Evolutionary conservation across 1,140 invertebrate species (phyloP), one percentile per base, ranked within the genome.

Genomic region (Drosophila nikananu): DNA sequence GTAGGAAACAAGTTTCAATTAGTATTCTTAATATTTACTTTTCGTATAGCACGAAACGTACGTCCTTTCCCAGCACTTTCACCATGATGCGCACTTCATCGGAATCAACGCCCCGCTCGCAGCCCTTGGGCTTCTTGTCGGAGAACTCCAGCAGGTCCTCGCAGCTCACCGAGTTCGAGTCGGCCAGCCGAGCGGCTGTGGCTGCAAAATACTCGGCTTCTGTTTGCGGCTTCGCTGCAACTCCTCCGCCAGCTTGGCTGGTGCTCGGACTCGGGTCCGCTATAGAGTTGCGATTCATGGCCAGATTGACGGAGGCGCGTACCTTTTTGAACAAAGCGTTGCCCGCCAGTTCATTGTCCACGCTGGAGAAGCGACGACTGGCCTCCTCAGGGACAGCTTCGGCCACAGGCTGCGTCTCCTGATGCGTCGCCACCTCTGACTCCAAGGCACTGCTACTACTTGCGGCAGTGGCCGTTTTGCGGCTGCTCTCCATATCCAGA

Each of bases 71-170:
- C 46, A 98, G 94, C 17, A 98, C 97, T 94, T 98, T 98, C 59
- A 95, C 95, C 97, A 98, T 98, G 25, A 98, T 97, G 77, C 97
- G 94, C 48, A 99, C 97, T 95, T 98, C 97, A 92, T 98, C 97
- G 1, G 97, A 97, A 79, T 97, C 96, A 2, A 96, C 95, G 3
- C 97, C 97, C 54, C 96, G 95, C n/a, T 96, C 95, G n/a, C 96
- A 95, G 0, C 97, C 96, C 78, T 96, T 96, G 0, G 97, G 97
- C 62, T 96, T 96, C 81, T 97, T 96, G 86, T 97, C 96, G 8
- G 97, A 97, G 94, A 98, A 98, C 86, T 98, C 97, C 30, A 98
- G 93, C 44, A 98, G 93, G 94, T 99, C 98, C 93, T 98, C 97
- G 83, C 98, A 98, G 58, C 97, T 98, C 0, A 98, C 97, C 80